Evolutionary conservation across 2,888 invertebrate species (phyloP).

Genomic region (Melanostoma scalare): DNA sequence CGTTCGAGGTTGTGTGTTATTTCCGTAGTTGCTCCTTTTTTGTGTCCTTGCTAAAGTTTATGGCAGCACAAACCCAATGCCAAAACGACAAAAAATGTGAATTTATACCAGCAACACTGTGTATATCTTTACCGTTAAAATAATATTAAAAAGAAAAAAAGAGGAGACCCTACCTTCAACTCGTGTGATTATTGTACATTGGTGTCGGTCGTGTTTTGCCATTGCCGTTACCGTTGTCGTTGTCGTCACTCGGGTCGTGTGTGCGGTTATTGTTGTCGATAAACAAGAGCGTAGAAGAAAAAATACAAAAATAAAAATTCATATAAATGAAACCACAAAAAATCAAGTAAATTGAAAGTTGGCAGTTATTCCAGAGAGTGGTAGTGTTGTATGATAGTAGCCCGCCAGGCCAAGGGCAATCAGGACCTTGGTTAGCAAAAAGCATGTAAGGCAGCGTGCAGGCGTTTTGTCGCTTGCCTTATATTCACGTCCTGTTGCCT

Average conservation of each 20-base stretch:
- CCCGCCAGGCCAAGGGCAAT: not conserved
- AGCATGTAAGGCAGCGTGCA: conserved; percentile 66
- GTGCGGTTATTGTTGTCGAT: conserved; percentile 19
- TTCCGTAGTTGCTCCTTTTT: conserved; percentile 42
- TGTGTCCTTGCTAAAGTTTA: conserved; percentile 53
- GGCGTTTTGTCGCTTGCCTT: conserved; percentile 59
- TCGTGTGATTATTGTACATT: conserved; percentile 34
- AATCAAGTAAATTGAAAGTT: conserved; percentile 49
- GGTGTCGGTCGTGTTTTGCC: conserved; percentile 7
- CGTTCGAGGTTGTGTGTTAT: conserved; percentile 42
- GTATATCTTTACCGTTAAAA: conserved; percentile 45
- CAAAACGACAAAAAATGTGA: conserved; percentile 50
- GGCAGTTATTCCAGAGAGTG: conserved; percentile 24
- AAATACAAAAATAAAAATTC: conserved; percentile 24
- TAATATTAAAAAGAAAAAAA: conserved; percentile 40
- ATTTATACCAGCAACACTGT: conserved; percentile 25
- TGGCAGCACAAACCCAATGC: conserved; percentile 59
- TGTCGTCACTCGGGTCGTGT: conserved; percentile 3
- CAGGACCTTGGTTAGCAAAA: conserved; percentile 19
- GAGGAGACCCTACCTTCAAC: conserved; percentile 6
- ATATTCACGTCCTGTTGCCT: conserved; percentile 34
- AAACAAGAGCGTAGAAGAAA: conserved; percentile 4
- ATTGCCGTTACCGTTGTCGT: conserved; percentile 12
- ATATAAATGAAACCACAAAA: conserved; percentile 33
- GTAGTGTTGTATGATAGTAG: too few species aligned